Evolutionary conservation across 2,797 vertebrate genomes (phyloP), one percentile per base, ranked within the genome.

Genomic region (Mustela erminea): DNA sequence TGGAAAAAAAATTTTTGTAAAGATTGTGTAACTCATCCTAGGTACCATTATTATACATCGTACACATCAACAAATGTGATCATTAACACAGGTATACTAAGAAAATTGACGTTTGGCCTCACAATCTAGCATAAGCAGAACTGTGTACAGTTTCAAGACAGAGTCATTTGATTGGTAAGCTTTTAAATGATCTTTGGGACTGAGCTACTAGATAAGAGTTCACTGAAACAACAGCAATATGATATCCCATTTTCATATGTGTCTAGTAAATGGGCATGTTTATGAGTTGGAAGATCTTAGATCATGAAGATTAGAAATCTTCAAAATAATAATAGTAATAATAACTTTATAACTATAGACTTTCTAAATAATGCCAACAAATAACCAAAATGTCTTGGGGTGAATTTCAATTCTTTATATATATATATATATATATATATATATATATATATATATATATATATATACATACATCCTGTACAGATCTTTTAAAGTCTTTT

Each of bases 41-140:
- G 4, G 52, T 97, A 90, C 35, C 78, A 7, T 92, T 87, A 52
- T 8, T 81, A 84, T 68, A 66, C 38, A 88, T 72, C 60, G 80
- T 60, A 60, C 11, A 60, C 58, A 25, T 21, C 21, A 41, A 64
- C 21, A 94, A 85, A 97, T 84, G 80, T 78, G 90, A 60, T 41
- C 84, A 89, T 87, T 75, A 93, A 64, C 77, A 70, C 52, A 84
- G 84, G 0, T 52, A 41, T 52, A 43, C 18, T 88, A 52, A 88
- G 80, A 93, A 90, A 91, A 92, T 1, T 93, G 43, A 96, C 43
- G 25, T 68, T 35, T 97, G 70, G 46, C 56, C 54, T 96, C 92
- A 32, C 7, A 41, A 56, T 29, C 60, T 49, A n/a, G 60, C 32
- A 95, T 74, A 86, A 93, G 82, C 43, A 92, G 41, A 96, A 78